A percentile compares a stretch with the other conserved stretches of the same genome.
phyloP scores from a whole-genome alignment of 1,140 invertebrate genomes.

The Eurytemora carolleeae region DNA sequence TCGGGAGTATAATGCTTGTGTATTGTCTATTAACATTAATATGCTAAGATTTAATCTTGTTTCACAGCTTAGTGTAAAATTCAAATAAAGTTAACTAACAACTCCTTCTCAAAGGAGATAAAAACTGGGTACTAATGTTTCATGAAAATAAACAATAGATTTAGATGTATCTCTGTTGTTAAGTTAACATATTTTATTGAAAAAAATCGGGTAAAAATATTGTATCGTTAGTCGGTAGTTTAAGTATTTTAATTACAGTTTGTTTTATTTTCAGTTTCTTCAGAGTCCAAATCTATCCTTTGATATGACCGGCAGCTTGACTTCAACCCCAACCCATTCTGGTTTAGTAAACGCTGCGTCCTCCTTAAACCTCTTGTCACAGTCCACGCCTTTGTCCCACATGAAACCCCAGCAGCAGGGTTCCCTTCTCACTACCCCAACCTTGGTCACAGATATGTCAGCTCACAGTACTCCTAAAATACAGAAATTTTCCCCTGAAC shows the following conservation, averaged over 20 bases:
- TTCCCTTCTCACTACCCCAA: conserved; percentile 11
- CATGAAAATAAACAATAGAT: too few relatives aligned
- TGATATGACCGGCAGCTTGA: conserved; percentile 25
- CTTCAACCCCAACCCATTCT: conserved; percentile 26
- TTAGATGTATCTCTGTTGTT: too few relatives aligned
- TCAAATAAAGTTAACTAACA: too few relatives aligned
- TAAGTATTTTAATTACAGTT: neutral
- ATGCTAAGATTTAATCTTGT: too few relatives aligned
- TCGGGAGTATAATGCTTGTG: too few relatives aligned
- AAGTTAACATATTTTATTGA: too few relatives aligned
- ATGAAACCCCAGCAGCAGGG: neutral
- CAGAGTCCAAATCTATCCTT: conserved; percentile 46
- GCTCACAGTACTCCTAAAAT: conserved; percentile 1
- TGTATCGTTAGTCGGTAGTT: too few relatives aligned
- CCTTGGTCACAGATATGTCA: conserved; percentile 1
- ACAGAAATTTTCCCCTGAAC: conserved; percentile 18
- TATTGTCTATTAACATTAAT: too few relatives aligned
- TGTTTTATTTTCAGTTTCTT: conserved; percentile 36
- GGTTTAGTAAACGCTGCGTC: conserved; percentile 16
- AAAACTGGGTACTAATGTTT: too few relatives aligned
- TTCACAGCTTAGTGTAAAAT: too few relatives aligned
- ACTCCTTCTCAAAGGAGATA: too few relatives aligned
- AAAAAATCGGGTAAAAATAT: too few relatives aligned
- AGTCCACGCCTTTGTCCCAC: neutral
- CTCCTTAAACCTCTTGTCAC: conserved; percentile 15